These are phyloP conservation scores for Amiota minor DNA, from an alignment of 2,888 invertebrate species.

Conservation along the genomic window DNA sequence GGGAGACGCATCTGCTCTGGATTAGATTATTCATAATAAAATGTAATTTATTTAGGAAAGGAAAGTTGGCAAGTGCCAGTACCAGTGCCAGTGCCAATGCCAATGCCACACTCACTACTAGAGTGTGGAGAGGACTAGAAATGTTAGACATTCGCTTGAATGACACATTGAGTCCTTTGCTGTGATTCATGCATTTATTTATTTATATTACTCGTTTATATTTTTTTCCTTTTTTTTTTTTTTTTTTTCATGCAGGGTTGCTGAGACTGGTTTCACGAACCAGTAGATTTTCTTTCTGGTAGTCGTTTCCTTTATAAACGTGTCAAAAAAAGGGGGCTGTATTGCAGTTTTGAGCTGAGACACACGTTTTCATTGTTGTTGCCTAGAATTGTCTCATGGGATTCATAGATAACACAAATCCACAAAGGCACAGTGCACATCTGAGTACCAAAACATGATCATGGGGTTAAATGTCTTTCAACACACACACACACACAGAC, in stretches of 20 bases:
- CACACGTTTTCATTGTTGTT: constrained; percentile 27
- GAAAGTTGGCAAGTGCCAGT: constrained; percentile 38
- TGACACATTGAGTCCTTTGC: neutral
- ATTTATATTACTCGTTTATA: neutral
- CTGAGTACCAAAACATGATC: neutral
- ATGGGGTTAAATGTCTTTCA: constrained; percentile 13
- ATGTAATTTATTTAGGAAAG: constrained; percentile 68
- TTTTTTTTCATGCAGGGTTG: no score
- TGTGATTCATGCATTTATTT: constrained; percentile 13
- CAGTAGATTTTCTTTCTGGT: no score
- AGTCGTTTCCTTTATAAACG: no score
- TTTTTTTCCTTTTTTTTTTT: neutral
- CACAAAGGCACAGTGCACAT: neutral
- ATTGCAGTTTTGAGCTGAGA: constrained; percentile 12
- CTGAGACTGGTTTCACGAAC: no score
- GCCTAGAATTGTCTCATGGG: constrained; percentile 22
- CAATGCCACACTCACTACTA: no score
- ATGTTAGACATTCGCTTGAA: neutral
- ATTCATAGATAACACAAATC: neutral
- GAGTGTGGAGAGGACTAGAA: no score
- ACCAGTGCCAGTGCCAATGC: neutral
- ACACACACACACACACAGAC: neutral
- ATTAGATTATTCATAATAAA: constrained; percentile 73
- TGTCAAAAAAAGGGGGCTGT: neutral
- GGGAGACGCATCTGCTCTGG: constrained; percentile 68